Conservation (phyloP, 2,888 invertebrate species). For the Ectropis crepuscularia region DNA sequence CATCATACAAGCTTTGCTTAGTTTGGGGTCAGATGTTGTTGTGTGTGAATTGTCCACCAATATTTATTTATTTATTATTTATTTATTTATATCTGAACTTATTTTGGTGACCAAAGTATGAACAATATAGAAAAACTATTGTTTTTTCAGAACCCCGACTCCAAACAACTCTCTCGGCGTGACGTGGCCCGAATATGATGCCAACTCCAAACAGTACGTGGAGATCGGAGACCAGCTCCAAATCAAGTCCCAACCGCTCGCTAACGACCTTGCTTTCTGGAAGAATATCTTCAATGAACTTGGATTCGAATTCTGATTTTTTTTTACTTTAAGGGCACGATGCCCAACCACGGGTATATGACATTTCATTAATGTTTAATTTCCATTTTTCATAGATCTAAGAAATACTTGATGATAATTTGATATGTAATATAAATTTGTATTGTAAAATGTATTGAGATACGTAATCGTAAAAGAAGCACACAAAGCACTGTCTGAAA, state of each 20-base stretch:
- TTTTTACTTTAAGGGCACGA: neutral
- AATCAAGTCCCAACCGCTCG: conserved; percentile 40
- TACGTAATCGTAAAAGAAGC: too few species aligned
- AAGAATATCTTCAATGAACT: conserved; percentile 50
- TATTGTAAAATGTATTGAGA: too few species aligned
- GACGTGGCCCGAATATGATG: conserved; percentile 50
- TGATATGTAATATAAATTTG: too few species aligned
- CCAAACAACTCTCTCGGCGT: conserved; percentile 52
- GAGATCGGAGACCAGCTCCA: conserved; percentile 55
- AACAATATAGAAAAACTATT: neutral
- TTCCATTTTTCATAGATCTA: too few species aligned
- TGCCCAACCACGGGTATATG: neutral
- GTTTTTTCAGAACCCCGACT: conserved; percentile 60
- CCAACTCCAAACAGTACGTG: conserved; percentile 40
- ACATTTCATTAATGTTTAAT: too few species aligned
- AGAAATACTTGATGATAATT: too few species aligned
- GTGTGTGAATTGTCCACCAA: too few species aligned
- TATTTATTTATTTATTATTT: neutral
- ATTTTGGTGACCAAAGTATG: neutral
- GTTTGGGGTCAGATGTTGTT: too few species aligned
- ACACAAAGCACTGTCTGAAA: too few species aligned
- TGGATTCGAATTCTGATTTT: conserved; percentile 32
- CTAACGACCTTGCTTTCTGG: conserved; percentile 53
- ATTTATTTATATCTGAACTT: neutral
- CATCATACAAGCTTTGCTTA: too few species aligned